A percentile compares a stretch with the other conserved stretches of the same genome.
phyloP scores from a whole-genome alignment of 2,113 vertebrate species.

The Phalacrocorax pelagicus region DNA sequence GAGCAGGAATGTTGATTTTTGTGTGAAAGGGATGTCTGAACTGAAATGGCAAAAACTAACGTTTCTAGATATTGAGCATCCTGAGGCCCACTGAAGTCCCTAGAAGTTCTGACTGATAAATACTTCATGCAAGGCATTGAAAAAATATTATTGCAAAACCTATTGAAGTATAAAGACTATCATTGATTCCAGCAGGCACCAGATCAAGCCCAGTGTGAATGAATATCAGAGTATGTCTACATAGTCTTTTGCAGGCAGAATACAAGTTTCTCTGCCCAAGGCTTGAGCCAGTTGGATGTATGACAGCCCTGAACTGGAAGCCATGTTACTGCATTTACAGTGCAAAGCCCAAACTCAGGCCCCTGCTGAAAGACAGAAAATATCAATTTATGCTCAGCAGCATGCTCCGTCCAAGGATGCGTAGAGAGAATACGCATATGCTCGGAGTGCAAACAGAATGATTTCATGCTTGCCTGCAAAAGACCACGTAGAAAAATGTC shows the following conservation, averaged over 20 bases:
- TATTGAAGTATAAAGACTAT: constrained; percentile 34
- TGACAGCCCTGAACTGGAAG: constrained; percentile 51
- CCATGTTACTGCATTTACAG: constrained; percentile 40
- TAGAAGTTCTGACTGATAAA: constrained; percentile 30
- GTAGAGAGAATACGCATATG: background rate
- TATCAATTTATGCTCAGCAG: constrained; percentile 41
- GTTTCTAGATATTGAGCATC: background rate
- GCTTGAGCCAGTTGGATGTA: constrained; percentile 49
- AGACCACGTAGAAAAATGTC: constrained; percentile 35
- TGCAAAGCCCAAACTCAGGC: constrained; percentile 2
- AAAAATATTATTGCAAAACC: constrained; percentile 31
- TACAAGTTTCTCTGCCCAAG: constrained; percentile 14
- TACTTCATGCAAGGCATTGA: background rate
- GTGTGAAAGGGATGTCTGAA: background rate
- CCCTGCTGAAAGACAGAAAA: constrained; percentile 52
- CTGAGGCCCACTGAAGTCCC: background rate
- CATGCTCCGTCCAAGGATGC: background rate
- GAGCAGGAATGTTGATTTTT: constrained; percentile 1
- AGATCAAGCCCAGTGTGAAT: constrained; percentile 52
- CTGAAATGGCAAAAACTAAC: background rate
- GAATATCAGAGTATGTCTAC: constrained; percentile 48
- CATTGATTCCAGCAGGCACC: constrained; percentile 32
- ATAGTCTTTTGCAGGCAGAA: constrained; percentile 45
- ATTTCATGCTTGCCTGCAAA: constrained; percentile 43
- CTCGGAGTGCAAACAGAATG: background rate